Percentiles rank a stretch among this genome's conserved stretches.
Evolutionary conservation across 2,113 vertebrate species (phyloP).

Genomic region (Halcyon senegalensis): DNA sequence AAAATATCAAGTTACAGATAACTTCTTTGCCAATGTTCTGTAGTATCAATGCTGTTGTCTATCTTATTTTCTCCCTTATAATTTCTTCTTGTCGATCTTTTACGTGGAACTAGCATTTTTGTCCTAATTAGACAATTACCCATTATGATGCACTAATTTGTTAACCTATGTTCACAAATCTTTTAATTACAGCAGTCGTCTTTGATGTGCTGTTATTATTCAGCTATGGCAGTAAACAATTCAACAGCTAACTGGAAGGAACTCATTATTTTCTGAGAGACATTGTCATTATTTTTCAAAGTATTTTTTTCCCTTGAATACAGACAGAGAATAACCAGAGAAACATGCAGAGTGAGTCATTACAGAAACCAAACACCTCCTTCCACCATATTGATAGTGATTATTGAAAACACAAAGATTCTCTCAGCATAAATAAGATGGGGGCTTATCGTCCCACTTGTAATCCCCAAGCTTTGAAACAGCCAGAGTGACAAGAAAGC

Average conservation of each 20-base stretch:
- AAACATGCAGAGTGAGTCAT: not conserved
- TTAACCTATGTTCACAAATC: conserved; percentile 81
- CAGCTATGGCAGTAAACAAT: conserved; percentile 76
- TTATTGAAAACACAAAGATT: not conserved
- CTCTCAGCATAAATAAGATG: not conserved
- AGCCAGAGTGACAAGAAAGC: not conserved
- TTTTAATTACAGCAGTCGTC: conserved; percentile 79
- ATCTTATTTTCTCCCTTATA: conserved; percentile 38
- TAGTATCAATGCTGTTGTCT: not conserved
- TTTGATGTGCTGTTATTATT: conserved; percentile 80
- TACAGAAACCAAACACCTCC: not conserved
- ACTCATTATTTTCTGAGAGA: conserved; percentile 73
- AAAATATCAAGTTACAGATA: conserved; percentile 27
- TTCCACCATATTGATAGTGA: not conserved
- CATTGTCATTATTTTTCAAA: conserved; percentile 54
- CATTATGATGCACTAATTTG: conserved; percentile 79
- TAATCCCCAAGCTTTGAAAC: not conserved
- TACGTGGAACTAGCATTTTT: conserved; percentile 71
- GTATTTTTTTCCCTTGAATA: conserved; percentile 9
- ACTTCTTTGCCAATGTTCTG: conserved; percentile 31
- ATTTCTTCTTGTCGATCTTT: conserved; percentile 62
- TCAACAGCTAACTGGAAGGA: conserved; percentile 70
- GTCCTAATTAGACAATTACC: conserved; percentile 80
- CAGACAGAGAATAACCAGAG: not conserved
- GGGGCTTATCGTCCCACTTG: not conserved